phyloP scores from a whole-genome alignment of 1,140 invertebrate genomes.

The Drosophila nasuta region DNA sequence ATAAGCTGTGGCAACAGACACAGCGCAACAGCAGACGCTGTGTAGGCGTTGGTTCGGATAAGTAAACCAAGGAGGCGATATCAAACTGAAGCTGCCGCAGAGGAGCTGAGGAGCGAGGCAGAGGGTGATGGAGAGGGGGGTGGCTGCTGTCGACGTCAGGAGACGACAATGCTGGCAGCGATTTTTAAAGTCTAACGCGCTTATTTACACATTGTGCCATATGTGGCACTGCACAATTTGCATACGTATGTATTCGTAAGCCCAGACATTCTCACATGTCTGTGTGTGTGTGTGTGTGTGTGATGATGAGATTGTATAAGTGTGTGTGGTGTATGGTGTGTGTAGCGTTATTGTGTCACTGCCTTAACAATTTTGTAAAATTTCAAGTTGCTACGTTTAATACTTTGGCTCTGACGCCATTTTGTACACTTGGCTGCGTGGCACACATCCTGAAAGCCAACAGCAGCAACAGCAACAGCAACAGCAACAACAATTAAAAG shows the following conservation, averaged over 20 bases:
- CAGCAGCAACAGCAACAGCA: slow-evolving; percentile 13
- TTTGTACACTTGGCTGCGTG: slow-evolving; percentile 54
- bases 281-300: not conserved
- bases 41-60: slow-evolving; percentile 25
- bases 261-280: slow-evolving; percentile 11
- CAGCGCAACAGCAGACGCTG: slow-evolving; percentile 37
- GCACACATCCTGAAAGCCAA: slow-evolving; percentile 28
- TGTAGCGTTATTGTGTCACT: slow-evolving; percentile 44
- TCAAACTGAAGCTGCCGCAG: slow-evolving; percentile 26
- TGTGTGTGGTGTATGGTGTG: slow-evolving; percentile 29
- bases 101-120: slow-evolving; percentile 4
- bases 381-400: slow-evolving; percentile 69
- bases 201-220: slow-evolving; percentile 71
- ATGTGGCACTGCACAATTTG: slow-evolving; percentile 52
- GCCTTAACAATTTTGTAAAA: slow-evolving; percentile 50
- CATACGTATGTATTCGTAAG: slow-evolving; percentile 16
- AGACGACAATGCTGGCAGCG: slow-evolving; percentile 43
- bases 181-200: slow-evolving; percentile 66
- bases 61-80: slow-evolving; percentile 47
- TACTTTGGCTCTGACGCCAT: slow-evolving; percentile 49
- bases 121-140: not conserved
- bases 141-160: slow-evolving; percentile 6
- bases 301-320: not conserved
- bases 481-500: slow-evolving; percentile 74
- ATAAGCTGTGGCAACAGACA: slow-evolving; percentile 56